phyloP scores from a whole-genome alignment of 2,888 invertebrate species.

The Lepidochrysops patricia region DNA sequence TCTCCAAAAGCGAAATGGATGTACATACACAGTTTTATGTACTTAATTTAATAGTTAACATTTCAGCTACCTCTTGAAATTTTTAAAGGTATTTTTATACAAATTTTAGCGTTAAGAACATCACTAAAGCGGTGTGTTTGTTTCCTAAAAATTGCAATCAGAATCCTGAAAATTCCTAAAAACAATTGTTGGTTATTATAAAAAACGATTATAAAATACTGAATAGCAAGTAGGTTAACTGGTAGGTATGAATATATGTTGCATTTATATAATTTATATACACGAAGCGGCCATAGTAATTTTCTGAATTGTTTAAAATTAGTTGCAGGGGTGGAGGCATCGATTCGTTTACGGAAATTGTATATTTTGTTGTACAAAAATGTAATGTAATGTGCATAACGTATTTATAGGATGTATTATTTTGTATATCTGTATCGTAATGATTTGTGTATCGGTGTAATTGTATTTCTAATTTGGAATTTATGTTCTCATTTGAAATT shows the following conservation, averaged over 20 bases:
- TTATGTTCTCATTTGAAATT: conserved; percentile 12
- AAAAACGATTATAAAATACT: conserved; percentile 40
- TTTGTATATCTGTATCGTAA: conserved; percentile 12
- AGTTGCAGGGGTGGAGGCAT: conserved; percentile 37
- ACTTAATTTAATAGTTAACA: conserved; percentile 45
- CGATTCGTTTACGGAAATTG: background rate
- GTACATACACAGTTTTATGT: conserved; percentile 34
- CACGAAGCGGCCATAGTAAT: conserved; percentile 53
- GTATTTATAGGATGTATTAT: conserved; percentile 8
- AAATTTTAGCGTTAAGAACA: conserved; percentile 41
- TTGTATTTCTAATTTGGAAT: conserved; percentile 14
- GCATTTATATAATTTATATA: conserved; percentile 17
- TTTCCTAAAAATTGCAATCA: conserved; percentile 43
- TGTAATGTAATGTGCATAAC: conserved; percentile 12
- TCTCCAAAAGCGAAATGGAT: conserved; percentile 3
- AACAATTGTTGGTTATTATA: conserved; percentile 40
- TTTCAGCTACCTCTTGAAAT: conserved; percentile 64
- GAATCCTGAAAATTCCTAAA: conserved; percentile 52
- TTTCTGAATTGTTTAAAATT: conserved; percentile 34
- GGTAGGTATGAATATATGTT: conserved; percentile 14
- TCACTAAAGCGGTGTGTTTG: conserved; percentile 37
- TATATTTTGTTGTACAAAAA: conserved; percentile 10
- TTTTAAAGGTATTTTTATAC: conserved; percentile 66
- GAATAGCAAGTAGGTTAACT: conserved; percentile 41
- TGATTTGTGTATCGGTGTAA: conserved; percentile 12